Base-by-base conservation (phyloP, 2,797 vertebrate species). In the Helicolenus hilgendorfi region DNA sequence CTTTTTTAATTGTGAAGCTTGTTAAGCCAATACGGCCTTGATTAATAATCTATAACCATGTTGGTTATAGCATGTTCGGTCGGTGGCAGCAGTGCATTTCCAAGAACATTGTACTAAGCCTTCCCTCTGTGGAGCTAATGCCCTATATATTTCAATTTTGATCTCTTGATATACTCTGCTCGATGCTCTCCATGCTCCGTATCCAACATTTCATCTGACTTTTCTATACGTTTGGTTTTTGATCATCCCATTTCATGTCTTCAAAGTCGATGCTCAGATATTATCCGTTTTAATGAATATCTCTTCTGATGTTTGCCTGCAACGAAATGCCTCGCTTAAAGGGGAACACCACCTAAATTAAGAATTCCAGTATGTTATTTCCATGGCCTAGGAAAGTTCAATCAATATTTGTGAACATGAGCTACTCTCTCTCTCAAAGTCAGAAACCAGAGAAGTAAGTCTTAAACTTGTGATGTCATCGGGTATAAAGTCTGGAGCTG, bases 231-330 rank as follows among this genome's bases (percentile, higher is more conserved):
- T 88, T 85, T 75, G 62, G 14, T 38, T 86, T 93, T 90, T 91
- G 70, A 53, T 53, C 45, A 91, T 92, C 79, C 73, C 33, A 59
- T 74, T 92, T 84, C 71, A 76, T 89, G 81, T 90, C 24, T 93
- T 93, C 85, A 77, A 94, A 88, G 78, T 86, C 58, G 15, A 24
- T 81, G 77, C 85, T 85, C 79, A 86, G 79, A 91, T 62, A 92
- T 85, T n/a, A 89, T 89, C 62, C 15, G 69, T 91, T 92, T 92
- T 76, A 87, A 91, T 91, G 53, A 89, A 73, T 56, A 74, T 79
- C 72, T 89, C 29, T n/a, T 89, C 83, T 89, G 90, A 92, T 92
- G 89, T 92, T 81, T 55, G 60, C 62, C 35, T 75, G 75, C 64
- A 41, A 85, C 77, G 45, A 89, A 81, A 84, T 63, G 55, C 49